Evolutionary conservation across 1,140 invertebrate genomes (phyloP).

Genomic region (Drosophila arawakana): DNA sequence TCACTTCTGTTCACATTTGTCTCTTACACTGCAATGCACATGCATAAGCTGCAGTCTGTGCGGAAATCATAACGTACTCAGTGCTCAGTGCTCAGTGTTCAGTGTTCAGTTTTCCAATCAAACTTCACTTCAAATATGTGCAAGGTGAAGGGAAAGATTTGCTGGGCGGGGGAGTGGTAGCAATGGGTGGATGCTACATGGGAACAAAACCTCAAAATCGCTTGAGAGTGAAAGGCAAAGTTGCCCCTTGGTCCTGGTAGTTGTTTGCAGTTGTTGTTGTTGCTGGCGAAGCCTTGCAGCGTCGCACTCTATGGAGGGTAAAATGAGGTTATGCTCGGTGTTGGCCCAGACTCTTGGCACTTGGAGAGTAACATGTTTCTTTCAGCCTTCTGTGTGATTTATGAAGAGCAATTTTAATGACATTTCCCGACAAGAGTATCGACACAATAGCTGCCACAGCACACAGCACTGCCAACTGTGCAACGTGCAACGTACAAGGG

Average conservation of each 20-base stretch:
- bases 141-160: background rate
- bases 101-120: constrained; percentile 56
- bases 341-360: constrained; percentile 29
- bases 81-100: background rate
- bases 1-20: constrained; percentile 41
- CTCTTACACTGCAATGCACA: constrained; percentile 17
- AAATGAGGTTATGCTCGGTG: constrained; percentile 79
- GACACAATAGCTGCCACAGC: constrained; percentile 55
- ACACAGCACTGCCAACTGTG: background rate
- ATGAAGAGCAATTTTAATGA: constrained; percentile 84
- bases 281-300: constrained; percentile 28
- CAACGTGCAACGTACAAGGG: constrained; percentile 1
- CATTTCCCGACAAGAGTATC: constrained; percentile 75
- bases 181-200: background rate
- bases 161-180: no score
- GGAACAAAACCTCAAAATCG: constrained; percentile 45
- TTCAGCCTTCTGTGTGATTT: constrained; percentile 71
- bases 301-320: constrained; percentile 74
- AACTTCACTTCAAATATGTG: constrained; percentile 54
- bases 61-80: constrained; percentile 75
- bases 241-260: constrained; percentile 16
- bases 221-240: constrained; percentile 26
- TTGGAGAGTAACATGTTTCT: constrained; percentile 53
- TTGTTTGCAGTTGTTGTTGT: constrained; percentile 14
- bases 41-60: constrained; percentile 50